Evolutionary conservation across 2,113 vertebrate species (phyloP).

Genomic region (Gavialis gangeticus): DNA sequence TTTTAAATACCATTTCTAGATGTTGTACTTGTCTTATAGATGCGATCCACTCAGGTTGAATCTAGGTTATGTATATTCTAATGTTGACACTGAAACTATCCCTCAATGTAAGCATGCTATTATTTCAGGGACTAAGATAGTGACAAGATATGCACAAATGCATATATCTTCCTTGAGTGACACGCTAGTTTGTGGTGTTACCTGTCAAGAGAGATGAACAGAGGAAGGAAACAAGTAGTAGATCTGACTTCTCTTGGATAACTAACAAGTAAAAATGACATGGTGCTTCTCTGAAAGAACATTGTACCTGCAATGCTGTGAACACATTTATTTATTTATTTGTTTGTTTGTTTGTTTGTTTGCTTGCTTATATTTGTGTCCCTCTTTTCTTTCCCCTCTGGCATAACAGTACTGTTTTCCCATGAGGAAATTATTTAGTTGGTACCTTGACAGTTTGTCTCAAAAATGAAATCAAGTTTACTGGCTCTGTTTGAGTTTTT

Average conservation of each 20-base stretch:
- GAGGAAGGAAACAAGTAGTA: not conserved
- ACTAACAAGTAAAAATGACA: not conserved
- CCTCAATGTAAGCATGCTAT: not conserved
- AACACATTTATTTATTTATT: not conserved
- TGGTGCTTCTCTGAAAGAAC: not conserved
- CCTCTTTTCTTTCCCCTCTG: not conserved
- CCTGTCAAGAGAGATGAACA: conserved; percentile 4
- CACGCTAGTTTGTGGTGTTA: not conserved
- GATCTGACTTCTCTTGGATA: not conserved
- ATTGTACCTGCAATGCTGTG: not conserved
- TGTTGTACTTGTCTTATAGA: not conserved
- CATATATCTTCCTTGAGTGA: not conserved
- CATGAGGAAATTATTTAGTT: not conserved
- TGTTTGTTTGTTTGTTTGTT: not conserved
- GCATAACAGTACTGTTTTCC: not conserved
- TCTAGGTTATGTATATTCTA: not conserved
- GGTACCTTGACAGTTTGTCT: not conserved
- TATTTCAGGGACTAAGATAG: not conserved
- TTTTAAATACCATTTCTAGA: not conserved
- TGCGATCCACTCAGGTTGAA: not conserved
- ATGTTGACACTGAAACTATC: not conserved
- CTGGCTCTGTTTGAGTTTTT: not conserved
- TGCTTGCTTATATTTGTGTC: not conserved
- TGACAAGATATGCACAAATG: not conserved
- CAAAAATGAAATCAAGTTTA: not conserved